Evolutionary conservation across 1,140 invertebrate genomes (phyloP), one percentile per base, ranked within the genome.

Genomic region (Leptinotarsa defecta): DNA sequence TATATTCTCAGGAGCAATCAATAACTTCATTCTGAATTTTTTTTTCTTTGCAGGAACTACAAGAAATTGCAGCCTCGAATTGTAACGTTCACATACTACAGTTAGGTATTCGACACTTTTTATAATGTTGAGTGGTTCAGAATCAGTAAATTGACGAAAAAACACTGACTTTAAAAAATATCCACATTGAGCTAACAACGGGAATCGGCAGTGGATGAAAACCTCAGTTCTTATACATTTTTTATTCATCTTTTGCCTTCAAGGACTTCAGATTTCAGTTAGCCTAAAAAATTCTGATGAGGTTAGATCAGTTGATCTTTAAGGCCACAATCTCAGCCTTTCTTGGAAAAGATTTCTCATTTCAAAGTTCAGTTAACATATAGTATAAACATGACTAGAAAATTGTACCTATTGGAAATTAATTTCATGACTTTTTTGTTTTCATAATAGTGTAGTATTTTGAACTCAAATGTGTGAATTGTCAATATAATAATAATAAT

Each of bases 71-170:
- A 13, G 81, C 88, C 65, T 80, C 87, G 68, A 82, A 90, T 79
- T 85, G 87, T 75, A 92, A 91, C 80, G 82, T 94, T 61, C 89
- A 91, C 63, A 88, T 94, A 48, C 83, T 93, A 69, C 84, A 92
- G 85, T 86, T 92, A 82, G 92, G 92, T 93, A 88, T 87, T 43
- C 19, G 17, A 70, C 5, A 13, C 17, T 70, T 70, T 17, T 22
- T 17, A 22, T 20, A 20, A 68, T 22, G 19, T 68, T 68, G 34
- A 43, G 8, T 43, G 34, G 34, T 43, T 43, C 34, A 43, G 8
- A 43, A 43, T 11, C 34, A 11, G 34, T 43, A 11, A 43, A 43
- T 43, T 43, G 8, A 43, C 34, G 11, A 43, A 43, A 3, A 43
- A 43, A 11, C 1, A 34, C 8, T 43, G 34, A 8, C 34, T 43